phyloP scores from a whole-genome alignment of 1,140 invertebrate species.

The Cherax destructor region DNA sequence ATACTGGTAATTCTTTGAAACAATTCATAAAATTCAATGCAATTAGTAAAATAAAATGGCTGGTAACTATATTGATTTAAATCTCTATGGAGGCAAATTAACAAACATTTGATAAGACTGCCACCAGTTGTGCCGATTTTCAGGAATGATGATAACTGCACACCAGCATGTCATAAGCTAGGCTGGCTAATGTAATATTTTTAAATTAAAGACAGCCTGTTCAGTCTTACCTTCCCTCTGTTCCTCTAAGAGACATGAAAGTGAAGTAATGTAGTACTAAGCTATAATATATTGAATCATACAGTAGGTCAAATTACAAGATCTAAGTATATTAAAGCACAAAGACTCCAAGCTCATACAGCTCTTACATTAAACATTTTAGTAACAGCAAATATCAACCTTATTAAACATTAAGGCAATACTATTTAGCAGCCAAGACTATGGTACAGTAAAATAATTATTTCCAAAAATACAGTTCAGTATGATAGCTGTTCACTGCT shows the following conservation, averaged over 20 bases:
- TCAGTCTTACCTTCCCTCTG: conserved; percentile 52
- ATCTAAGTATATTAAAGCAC: background rate
- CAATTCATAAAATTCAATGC: background rate
- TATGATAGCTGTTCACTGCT: too few relatives aligned
- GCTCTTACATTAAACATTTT: background rate
- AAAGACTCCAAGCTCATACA: background rate
- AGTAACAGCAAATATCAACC: too few relatives aligned
- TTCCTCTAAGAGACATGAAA: conserved; percentile 65
- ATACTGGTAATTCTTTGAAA: too few relatives aligned
- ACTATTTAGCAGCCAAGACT: background rate
- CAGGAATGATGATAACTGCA: background rate
- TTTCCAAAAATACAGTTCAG: too few relatives aligned
- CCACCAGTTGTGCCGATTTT: background rate
- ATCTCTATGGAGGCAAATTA: background rate
- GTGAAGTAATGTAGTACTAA: conserved; percentile 9
- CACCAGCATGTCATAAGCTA: background rate
- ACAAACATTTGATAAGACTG: background rate
- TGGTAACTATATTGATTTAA: too few relatives aligned
- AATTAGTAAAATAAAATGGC: background rate
- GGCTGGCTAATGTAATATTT: background rate
- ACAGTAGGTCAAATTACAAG: background rate
- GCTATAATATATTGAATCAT: background rate
- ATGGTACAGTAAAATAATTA: too few relatives aligned
- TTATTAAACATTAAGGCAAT: too few relatives aligned
- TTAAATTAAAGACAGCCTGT: background rate